phyloP scores from a whole-genome alignment of 2,888 invertebrate species.

The Gandaritis pyraliata region DNA sequence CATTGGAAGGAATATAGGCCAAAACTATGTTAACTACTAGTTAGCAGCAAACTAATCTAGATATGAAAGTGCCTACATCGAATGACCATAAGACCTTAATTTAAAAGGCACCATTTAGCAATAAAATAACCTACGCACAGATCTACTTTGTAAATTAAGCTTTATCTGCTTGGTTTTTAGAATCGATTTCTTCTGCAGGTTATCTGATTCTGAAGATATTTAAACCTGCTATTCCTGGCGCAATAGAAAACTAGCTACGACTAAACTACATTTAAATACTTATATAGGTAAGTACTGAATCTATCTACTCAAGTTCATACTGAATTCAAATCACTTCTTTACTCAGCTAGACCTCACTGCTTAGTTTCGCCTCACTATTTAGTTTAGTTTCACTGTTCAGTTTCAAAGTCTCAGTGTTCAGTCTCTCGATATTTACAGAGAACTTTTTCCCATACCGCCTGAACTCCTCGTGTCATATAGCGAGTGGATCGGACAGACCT shows the following conservation, averaged over 20 bases:
- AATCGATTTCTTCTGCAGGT: neutral
- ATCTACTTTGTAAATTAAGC: no score
- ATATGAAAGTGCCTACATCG: no score
- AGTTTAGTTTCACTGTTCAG: constrained; percentile 18
- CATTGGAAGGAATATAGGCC: neutral
- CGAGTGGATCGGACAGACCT: constrained; percentile 61
- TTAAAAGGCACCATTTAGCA: neutral
- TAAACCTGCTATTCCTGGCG: neutral
- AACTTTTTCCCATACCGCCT: constrained; percentile 51
- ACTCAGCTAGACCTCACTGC: neutral
- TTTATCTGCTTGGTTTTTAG: neutral
- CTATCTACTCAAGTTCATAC: constrained; percentile 2
- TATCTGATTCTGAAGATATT: no score
- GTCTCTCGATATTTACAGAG: constrained; percentile 37
- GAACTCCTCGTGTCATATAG: constrained; percentile 63
- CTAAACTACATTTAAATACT: neutral
- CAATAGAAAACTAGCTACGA: neutral
- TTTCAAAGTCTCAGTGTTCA: constrained; percentile 27
- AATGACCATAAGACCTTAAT: neutral
- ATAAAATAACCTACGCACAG: neutral
- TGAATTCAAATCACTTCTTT: constrained; percentile 2
- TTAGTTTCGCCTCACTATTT: neutral
- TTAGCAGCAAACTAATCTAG: no score
- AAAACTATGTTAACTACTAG: no score
- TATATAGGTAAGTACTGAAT: no score